Base-by-base conservation (phyloP, 1,140 invertebrate species). In the Drosophila simulans region DNA sequence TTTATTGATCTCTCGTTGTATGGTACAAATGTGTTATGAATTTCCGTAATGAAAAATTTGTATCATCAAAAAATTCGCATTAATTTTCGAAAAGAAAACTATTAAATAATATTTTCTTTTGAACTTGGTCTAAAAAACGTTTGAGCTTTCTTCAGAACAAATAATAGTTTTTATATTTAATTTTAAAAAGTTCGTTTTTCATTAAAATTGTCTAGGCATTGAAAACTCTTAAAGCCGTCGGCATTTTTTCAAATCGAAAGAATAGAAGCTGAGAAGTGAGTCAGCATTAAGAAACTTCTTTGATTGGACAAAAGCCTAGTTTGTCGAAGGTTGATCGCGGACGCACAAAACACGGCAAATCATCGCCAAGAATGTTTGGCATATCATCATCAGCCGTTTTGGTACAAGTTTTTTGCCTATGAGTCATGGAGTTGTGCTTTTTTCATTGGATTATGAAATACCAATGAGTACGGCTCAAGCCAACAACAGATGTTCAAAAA, bases 381-480 rank as follows among this genome's bases (percentile, higher is more conserved):
- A 39, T 51, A 69, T 69, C 66, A 69, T 70, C 63, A 48, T 34
- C 34, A 68, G 31, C 34, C 49, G 59, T 45, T 55, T 62, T 62
- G 25, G 15, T 15, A 63, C 63, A 66, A 66, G 51, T 57, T 70
- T 57, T 48, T 56, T 17, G 56, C 17, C 27, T 11, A 56, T 70
- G 66, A 69, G 17, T 70, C 66, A 59, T 31, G 45, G n/a, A 49
- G 43, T 65, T 64, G 39, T 40, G 15, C 31, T 56, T 59, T 15
- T 69, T 70, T 70, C 35, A 43, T 56, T 54, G 12, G 49, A 49
- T 70, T 70, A 70, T 70, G 66, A 70, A 70, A 70, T 70, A 34
- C 43, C 64, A 70, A 25, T 43, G 59, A 54, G 43, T 52, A 12
- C 27, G 17, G 20, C 15, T 53, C 31, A 31, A 66, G n/a, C 35